Evolutionary conservation across 2,113 vertebrate genomes (phyloP), one percentile per base, ranked within the genome.

Genomic region (Macquaria australasica): DNA sequence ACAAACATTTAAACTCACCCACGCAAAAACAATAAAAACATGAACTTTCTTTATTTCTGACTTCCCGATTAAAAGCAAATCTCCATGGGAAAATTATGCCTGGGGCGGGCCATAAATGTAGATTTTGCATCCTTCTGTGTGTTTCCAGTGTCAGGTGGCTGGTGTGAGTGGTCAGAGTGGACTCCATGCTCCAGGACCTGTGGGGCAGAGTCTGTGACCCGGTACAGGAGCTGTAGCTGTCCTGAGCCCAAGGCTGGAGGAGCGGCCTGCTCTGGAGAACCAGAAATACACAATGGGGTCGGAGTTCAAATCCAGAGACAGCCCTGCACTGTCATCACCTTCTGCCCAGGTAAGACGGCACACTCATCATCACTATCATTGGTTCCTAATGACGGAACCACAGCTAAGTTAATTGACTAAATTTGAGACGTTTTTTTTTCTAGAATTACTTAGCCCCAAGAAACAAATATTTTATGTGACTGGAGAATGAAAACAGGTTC

Each of bases 91-190:
- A 23, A 10, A 10, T 10, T 0, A 21, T 28, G 20, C 14, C 53
- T 4, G 1, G 16, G 23, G 25, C 14, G 18, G 25, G 1, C 14
- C 6, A 10, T 60, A 1, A 25, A 51, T 73, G 0, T 14, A 10
- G 3, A 45, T 72, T 23, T 70, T 43, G 9, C 4, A 14, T 25
- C 3, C n/a, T 28, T 16, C 8, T 67, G 4, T 66, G 23, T 72
- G 12, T 64, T 70, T 56, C 51, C 86, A 98, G 97, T 97, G 85
- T 83, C 94, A 0, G 97, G 97, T 0, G 81, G 83, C 75, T 98
- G 97, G 97, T 98, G 97, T 60, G 93, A 92, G 0, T 98, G 97
- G 97, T 97, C 96, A 0, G 91, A 93, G 0, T 98, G 97, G 97
- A 97, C 95, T 0, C 95, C 94, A 0, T 98, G 97, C 85, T 96